phyloP scores from a whole-genome alignment of 2,797 vertebrate genomes.

The Trachops cirrhosus region DNA sequence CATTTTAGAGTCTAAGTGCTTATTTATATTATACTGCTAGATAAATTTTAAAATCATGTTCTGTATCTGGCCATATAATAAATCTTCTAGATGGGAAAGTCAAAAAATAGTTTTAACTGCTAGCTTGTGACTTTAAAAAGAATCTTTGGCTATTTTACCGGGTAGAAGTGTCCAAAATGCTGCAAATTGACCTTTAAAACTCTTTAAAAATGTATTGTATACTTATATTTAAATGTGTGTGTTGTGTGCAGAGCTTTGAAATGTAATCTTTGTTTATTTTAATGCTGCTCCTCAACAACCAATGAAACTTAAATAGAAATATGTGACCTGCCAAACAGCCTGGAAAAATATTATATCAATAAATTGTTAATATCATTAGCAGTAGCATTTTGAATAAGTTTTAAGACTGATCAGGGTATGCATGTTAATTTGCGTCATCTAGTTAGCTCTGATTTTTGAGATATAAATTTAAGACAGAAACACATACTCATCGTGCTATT shows the following conservation, averaged over 20 bases:
- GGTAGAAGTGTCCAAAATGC: background rate
- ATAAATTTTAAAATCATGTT: slow-evolving; percentile 7
- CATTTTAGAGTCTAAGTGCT: background rate
- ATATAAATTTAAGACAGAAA: background rate
- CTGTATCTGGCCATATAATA: background rate
- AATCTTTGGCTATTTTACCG: background rate
- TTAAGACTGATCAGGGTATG: slow-evolving; percentile 6
- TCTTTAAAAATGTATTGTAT: slow-evolving; percentile 8
- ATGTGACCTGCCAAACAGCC: background rate
- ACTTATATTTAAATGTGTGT: slow-evolving; percentile 3
- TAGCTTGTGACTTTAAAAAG: background rate
- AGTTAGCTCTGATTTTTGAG: slow-evolving; percentile 23
- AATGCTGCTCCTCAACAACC: background rate
- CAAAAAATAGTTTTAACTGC: background rate
- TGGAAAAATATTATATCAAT: slow-evolving; percentile 30
- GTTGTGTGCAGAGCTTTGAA: background rate
- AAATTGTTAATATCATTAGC: slow-evolving; percentile 2
- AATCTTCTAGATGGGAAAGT: background rate
- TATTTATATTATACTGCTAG: background rate
- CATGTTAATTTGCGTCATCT: background rate
- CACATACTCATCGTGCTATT: background rate
- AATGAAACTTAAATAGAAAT: slow-evolving; percentile 46
- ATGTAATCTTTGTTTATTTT: slow-evolving; percentile 23
- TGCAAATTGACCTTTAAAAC: background rate
- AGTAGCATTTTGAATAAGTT: slow-evolving; percentile 30